A percentile compares a stretch with the other conserved stretches of the same genome.
Conservation (phyloP, 2,113 vertebrate genomes). For the Apaloderma vittatum region DNA sequence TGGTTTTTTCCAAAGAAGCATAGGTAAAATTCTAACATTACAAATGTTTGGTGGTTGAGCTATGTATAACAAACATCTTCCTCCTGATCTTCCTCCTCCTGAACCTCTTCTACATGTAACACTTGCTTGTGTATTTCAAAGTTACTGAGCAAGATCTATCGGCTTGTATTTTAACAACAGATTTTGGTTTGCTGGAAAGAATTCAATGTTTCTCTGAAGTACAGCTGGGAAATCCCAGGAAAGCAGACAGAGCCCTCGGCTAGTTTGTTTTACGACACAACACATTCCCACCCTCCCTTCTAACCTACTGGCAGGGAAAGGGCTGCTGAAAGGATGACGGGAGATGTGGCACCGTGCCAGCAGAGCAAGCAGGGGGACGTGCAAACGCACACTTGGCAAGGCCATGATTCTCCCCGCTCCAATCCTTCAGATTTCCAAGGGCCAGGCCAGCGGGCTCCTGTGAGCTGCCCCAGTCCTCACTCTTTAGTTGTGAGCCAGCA, state of each 20-base stretch:
- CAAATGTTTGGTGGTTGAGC: too few species aligned
- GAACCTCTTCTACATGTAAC: background rate
- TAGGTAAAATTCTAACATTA: background rate
- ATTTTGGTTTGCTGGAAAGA: background rate
- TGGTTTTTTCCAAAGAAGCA: background rate
- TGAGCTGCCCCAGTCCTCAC: background rate
- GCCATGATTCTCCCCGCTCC: background rate
- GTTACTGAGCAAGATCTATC: background rate
- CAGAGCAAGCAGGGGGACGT: background rate
- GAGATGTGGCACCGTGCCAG: background rate
- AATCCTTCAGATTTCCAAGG: background rate
- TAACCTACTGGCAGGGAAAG: background rate
- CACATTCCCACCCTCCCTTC: background rate
- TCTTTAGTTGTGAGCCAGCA: background rate
- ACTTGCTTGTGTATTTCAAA: background rate
- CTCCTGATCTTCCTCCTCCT: background rate
- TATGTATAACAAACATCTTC: background rate
- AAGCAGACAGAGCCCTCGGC: background rate
- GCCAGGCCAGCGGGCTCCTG: background rate
- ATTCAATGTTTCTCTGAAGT: background rate
- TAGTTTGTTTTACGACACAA: background rate
- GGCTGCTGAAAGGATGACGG: background rate
- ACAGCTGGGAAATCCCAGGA: conserved; percentile 16
- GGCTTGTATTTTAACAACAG: background rate
- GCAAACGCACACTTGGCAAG: background rate